These are phyloP conservation scores for Rallus limicola DNA, from an alignment of 2,113 vertebrate species.

Conservation along the genomic window DNA sequence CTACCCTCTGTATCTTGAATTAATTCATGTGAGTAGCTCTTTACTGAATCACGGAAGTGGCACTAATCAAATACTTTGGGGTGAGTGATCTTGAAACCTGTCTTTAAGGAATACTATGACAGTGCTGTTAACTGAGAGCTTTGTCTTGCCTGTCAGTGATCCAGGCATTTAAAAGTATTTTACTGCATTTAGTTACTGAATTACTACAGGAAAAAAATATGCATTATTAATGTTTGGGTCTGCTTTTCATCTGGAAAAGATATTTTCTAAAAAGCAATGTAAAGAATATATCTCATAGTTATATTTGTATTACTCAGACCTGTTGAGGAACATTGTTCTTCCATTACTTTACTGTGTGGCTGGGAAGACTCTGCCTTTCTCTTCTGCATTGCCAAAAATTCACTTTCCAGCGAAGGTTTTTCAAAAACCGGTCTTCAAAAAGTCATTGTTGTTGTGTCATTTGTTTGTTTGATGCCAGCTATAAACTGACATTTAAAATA, in stretches of 20 bases:
- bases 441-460: not conserved
- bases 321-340: not conserved
- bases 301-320: not conserved
- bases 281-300: not conserved
- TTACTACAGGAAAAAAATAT: not conserved
- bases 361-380: not conserved
- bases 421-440: not conserved
- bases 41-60: not conserved
- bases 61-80: conserved; percentile 4
- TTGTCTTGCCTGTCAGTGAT: not conserved
- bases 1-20: not conserved
- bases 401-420: not conserved
- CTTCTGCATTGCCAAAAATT: not conserved
- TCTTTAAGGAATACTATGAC: not conserved
- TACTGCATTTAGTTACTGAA: not conserved
- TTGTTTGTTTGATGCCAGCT: not conserved
- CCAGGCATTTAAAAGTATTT: not conserved
- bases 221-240: not conserved
- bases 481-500: not conserved
- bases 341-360: not conserved
- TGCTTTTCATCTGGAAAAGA: not conserved
- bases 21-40: not conserved
- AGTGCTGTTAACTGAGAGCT: not conserved
- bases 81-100: not conserved
- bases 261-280: not conserved